Conservation (phyloP, 2,888 invertebrate genomes). For the Coronaproctus castanopsis region DNA sequence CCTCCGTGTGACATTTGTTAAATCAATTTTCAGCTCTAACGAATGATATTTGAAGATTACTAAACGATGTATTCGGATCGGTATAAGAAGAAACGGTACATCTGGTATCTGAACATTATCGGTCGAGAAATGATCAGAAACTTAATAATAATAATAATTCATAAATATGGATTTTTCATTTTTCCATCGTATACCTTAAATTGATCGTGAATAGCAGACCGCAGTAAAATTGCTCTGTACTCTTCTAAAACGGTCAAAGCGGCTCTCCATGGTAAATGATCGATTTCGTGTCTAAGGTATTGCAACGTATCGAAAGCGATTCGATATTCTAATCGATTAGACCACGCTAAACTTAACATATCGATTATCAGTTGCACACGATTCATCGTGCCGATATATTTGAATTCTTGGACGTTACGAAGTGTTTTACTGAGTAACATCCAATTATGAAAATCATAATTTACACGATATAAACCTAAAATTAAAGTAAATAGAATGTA, state of each 20-base stretch:
- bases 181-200: no score
- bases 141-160: no score
- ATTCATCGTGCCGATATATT: conserved; percentile 42
- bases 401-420: conserved; percentile 25
- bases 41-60: no score
- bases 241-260: conserved; percentile 42
- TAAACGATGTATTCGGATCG: no score
- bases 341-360: conserved; percentile 42
- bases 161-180: no score
- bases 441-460: conserved; percentile 50
- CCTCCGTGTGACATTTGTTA: no score
- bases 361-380: conserved; percentile 68
- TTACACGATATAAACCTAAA: conserved; percentile 43
- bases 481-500: conserved; percentile 5
- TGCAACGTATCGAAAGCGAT: conserved; percentile 36
- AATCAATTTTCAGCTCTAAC: no score
- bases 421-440: conserved; percentile 31
- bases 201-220: no score
- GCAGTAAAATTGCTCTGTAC: no score
- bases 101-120: no score
- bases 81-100: no score
- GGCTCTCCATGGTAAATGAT: conserved; percentile 41
- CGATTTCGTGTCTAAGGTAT: conserved; percentile 35
- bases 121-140: no score
- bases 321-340: conserved; percentile 41